Conservation (phyloP, 2,113 vertebrate genomes). For the Pygoscelis antarcticus region DNA sequence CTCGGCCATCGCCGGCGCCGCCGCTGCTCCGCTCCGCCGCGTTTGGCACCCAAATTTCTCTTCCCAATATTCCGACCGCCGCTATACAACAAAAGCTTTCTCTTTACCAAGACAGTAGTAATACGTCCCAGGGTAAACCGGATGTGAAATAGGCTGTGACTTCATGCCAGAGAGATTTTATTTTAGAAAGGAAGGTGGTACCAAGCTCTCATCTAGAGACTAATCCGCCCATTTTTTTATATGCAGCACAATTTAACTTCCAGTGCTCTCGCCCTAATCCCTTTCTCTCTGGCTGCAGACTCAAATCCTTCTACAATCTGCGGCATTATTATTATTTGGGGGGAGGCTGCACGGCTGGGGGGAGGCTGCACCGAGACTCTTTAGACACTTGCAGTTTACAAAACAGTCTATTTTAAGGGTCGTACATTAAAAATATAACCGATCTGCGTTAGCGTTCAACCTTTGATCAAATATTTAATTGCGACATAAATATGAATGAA, state of each 20-base stretch:
- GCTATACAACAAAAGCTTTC: conserved; percentile 79
- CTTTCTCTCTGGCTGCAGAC: conserved; percentile 80
- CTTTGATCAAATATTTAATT: conserved; percentile 44
- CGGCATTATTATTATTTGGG: conserved; percentile 56
- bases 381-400: conserved; percentile 25
- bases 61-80: conserved; percentile 63
- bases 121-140: conserved; percentile 86
- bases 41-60: conserved; percentile 70
- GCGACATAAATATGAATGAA: conserved; percentile 50
- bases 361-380: neutral
- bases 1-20: conserved; percentile 85
- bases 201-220: conserved; percentile 85
- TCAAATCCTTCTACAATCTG: conserved; percentile 86
- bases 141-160: conserved; percentile 88
- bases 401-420: conserved; percentile 43
- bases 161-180: conserved; percentile 89
- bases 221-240: conserved; percentile 92
- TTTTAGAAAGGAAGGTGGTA: conserved; percentile 91
- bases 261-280: conserved; percentile 88
- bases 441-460: neutral
- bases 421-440: conserved; percentile 19
- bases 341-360: neutral
- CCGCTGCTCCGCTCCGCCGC: conserved; percentile 70
- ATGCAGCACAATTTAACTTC: conserved; percentile 95
- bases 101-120: conserved; percentile 83